These are phyloP conservation scores for Spinibarbus caldwelli DNA, from an alignment of 2,797 vertebrate species.

Conservation along the genomic window DNA sequence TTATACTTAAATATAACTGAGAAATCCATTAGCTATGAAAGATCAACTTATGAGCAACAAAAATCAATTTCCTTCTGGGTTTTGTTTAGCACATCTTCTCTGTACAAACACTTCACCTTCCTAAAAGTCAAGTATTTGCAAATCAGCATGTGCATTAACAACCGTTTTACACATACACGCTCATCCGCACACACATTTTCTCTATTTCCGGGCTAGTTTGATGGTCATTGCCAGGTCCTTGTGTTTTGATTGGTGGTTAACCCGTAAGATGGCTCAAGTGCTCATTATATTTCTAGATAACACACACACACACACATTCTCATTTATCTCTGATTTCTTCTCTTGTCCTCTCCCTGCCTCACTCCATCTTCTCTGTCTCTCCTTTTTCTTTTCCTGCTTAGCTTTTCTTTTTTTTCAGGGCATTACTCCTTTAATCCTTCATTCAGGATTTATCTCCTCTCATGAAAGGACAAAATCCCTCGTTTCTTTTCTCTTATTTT, in stretches of 20 bases:
- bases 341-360: constrained; percentile 25
- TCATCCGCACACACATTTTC: neutral
- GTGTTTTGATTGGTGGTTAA: constrained; percentile 32
- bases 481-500: constrained; percentile 17
- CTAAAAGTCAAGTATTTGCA: constrained; percentile 2
- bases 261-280: constrained; percentile 2
- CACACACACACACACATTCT: neutral
- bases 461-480: constrained; percentile 33
- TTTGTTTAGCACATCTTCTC: constrained; percentile 11
- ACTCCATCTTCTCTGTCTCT: constrained; percentile 14
- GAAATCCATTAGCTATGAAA: neutral
- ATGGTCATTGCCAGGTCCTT: constrained; percentile 25
- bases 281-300: constrained; percentile 27
- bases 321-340: constrained; percentile 31
- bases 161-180: neutral
- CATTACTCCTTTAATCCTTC: constrained; percentile 28
- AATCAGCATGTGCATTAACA: constrained; percentile 2
- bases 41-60: neutral
- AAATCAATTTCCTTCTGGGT: neutral
- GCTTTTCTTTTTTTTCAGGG: constrained; percentile 19
- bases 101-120: constrained; percentile 16
- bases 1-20: neutral
- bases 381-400: constrained; percentile 4
- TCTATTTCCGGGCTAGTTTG: constrained; percentile 21
- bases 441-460: constrained; percentile 23